Evolutionary conservation across 2,113 vertebrate genomes (phyloP), one percentile per base, ranked within the genome.

Genomic region (Regulus satrapa): DNA sequence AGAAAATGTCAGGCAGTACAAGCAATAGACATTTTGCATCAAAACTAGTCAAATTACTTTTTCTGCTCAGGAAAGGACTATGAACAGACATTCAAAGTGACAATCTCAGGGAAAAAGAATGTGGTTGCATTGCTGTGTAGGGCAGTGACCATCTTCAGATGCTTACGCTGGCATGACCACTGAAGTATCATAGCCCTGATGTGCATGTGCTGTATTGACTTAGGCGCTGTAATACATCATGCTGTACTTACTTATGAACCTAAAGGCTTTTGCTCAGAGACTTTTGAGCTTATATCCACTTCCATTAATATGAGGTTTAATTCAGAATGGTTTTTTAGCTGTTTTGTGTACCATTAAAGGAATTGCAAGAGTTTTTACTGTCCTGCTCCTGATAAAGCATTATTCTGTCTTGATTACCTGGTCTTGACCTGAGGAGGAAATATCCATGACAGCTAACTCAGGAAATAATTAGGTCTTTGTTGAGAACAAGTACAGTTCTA

Each of bases 381-480:
- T 40, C 41, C 14, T 31, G 20, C 17, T 21, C 14, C 19, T 8
- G 18, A 58, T 51, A 46, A 89, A 76, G 54, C 46, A 62, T 18
- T 12, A 5, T 67, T 87, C 79, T 80, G 15, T 68, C 63, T 54
- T 82, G 18, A 56, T 52, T 90, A 73, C 32, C 34, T 55, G 15
- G 21, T 41, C 48, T 75, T 67, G 31, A 48, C 38, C 75, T 32
- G 40, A 75, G 36, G 63, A 85, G 69, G 67, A 92, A 90, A 32
- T 78, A 59, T 19, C n/a, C 6, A 1, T 63, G 55, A 40, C 61
- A 77, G 85, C 63, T n/a, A 43, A 64, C 19, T 92, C 68, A 55
- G 46, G 74, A 79, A 96, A 81, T 81, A 76, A 91, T 74, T 89
- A 73, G 36, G 32, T 58, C 56, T 91, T 88, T 72, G 34, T 72